Conservation (phyloP, 2,797 vertebrate species). For the Synaphobranchus kaupii region DNA sequence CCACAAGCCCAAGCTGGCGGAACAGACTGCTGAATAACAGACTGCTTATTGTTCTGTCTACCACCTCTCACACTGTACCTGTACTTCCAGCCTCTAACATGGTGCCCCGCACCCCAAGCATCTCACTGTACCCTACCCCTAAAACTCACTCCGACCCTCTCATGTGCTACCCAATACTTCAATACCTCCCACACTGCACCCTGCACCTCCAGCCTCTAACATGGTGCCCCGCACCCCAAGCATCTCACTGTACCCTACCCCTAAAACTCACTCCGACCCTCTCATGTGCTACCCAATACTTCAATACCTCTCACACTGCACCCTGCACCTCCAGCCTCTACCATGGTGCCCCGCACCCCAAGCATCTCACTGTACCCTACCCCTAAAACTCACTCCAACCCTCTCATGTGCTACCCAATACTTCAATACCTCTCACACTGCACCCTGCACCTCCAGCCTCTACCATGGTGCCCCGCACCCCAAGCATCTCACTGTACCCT, state of each 20-base stretch:
- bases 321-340: not conserved
- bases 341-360: too few relatives aligned
- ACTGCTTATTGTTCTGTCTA: conserved; percentile 51
- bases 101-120: not conserved
- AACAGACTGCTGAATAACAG: conserved; percentile 45
- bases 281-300: too few relatives aligned
- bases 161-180: too few relatives aligned
- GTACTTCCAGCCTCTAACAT: not conserved
- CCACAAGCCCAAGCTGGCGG: not conserved
- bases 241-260: not conserved
- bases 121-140: not conserved
- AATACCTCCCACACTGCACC: not conserved
- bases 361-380: not conserved
- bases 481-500: not conserved
- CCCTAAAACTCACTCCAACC: too few relatives aligned
- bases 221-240: too few relatives aligned
- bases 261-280: too few relatives aligned
- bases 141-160: too few relatives aligned
- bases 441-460: not conserved
- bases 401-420: too few relatives aligned
- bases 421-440: not conserved
- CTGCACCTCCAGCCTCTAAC: not conserved
- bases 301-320: not conserved
- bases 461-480: too few relatives aligned
- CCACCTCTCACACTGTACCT: not conserved